Conservation (phyloP, 2,113 vertebrate species). For the Coreoperca whiteheadi region DNA sequence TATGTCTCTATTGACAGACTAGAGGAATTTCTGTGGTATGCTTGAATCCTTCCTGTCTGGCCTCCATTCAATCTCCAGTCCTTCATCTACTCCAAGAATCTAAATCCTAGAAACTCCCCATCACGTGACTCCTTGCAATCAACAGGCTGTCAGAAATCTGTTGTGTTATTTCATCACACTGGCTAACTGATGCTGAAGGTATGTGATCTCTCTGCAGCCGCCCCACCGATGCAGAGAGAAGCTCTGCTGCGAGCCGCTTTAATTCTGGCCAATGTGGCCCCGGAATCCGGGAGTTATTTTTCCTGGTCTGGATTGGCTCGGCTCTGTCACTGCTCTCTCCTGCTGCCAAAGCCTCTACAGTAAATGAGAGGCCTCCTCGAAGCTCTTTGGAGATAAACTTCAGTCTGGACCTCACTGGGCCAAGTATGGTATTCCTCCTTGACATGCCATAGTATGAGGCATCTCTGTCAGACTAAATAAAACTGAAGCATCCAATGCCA, state of each 20-base stretch:
- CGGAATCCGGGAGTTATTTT: conserved; percentile 65
- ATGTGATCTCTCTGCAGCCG: conserved; percentile 65
- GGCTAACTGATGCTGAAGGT: conserved; percentile 24
- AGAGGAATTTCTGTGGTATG: background rate
- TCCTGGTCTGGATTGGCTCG: conserved; percentile 58
- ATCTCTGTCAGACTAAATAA: conserved; percentile 65
- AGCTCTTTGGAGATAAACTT: conserved; percentile 71
- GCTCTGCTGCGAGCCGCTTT: conserved; percentile 53
- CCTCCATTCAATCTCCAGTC: background rate
- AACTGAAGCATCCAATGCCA: conserved; percentile 44
- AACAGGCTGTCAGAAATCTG: conserved; percentile 51
- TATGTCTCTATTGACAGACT: background rate
- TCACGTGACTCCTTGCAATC: conserved; percentile 41
- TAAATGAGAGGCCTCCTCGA: conserved; percentile 69
- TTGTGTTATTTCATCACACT: conserved; percentile 12
- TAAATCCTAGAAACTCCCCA: background rate
- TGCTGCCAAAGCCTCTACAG: conserved; percentile 59
- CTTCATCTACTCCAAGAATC: background rate
- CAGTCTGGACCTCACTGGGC: conserved; percentile 42
- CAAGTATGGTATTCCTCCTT: conserved; percentile 69
- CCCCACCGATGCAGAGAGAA: conserved; percentile 20
- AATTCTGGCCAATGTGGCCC: conserved; percentile 61
- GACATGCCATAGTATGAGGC: conserved; percentile 75
- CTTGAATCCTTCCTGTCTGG: background rate
- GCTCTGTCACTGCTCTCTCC: conserved; percentile 53